Conservation (phyloP, 2,797 vertebrate genomes). For the Argentina silus region DNA sequence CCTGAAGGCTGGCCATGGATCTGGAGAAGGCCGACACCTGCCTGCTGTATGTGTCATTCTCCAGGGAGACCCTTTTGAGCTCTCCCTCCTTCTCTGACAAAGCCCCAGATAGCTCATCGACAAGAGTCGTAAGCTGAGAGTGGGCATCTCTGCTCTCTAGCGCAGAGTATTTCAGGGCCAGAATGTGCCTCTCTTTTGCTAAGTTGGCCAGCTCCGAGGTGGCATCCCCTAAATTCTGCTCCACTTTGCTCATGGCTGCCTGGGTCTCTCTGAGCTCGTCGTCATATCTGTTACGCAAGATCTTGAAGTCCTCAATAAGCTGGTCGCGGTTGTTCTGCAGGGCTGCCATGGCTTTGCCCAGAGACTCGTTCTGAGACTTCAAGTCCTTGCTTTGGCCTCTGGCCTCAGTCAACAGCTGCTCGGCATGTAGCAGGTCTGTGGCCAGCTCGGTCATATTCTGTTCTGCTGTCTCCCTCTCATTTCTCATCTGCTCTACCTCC, state of each 20-base stretch:
- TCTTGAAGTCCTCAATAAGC: conserved; percentile 84
- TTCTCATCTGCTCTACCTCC: conserved; percentile 65
- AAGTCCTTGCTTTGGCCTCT: conserved; percentile 68
- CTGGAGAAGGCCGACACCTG: conserved; percentile 85
- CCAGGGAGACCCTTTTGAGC: conserved; percentile 68
- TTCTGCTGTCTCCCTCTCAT: conserved; percentile 65
- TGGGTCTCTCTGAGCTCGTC: conserved; percentile 75
- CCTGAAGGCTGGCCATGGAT: conserved; percentile 88
- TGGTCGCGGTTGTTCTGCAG: conserved; percentile 85
- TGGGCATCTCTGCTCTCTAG: conserved; percentile 66
- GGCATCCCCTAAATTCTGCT: conserved; percentile 69
- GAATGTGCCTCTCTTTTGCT: conserved; percentile 71
- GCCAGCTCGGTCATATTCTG: conserved; percentile 67
- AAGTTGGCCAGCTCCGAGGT: conserved; percentile 67
- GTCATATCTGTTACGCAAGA: conserved; percentile 76
- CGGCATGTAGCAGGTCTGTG: conserved; percentile 56
- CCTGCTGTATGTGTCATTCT: conserved; percentile 71
- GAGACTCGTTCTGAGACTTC: conserved; percentile 80
- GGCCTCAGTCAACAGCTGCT: conserved; percentile 69
- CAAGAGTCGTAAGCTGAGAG: conserved; percentile 63
- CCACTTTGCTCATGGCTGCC: conserved; percentile 66
- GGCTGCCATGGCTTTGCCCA: conserved; percentile 85
- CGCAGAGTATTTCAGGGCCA: conserved; percentile 57
- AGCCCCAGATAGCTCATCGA: conserved; percentile 73
- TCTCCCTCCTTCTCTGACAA: conserved; percentile 73